Conservation (phyloP, 1,140 invertebrate genomes). For the Popillia japonica region DNA sequence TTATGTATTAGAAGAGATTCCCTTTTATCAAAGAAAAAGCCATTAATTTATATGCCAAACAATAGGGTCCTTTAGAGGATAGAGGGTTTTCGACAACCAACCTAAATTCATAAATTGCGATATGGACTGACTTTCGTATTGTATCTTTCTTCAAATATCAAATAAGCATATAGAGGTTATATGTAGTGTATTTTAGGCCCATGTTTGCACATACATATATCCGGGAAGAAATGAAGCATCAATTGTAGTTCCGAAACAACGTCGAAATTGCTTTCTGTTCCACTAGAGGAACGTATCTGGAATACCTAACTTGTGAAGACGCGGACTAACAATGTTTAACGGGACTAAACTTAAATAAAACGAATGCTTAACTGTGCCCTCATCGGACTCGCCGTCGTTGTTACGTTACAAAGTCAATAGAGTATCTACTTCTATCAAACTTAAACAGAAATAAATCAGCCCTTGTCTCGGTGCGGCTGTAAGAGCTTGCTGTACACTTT, state of each 20-base stretch:
- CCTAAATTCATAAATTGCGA: too few species aligned
- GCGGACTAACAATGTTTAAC: slow-evolving; percentile 30
- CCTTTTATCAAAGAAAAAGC: too few species aligned
- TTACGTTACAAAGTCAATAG: slow-evolving; percentile 51
- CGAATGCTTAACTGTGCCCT: slow-evolving; percentile 35
- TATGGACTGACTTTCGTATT: too few species aligned
- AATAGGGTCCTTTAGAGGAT: too few species aligned
- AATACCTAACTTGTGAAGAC: slow-evolving; percentile 23
- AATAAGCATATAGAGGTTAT: too few species aligned
- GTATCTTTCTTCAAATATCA: too few species aligned
- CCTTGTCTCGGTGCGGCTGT: slow-evolving; percentile 42
- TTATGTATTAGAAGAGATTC: too few species aligned
- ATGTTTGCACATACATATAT: too few species aligned
- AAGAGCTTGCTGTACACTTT: slow-evolving; percentile 24
- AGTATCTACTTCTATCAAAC: slow-evolving; percentile 49
- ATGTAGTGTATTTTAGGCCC: too few species aligned
- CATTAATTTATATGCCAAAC: too few species aligned
- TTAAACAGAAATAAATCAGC: slow-evolving; percentile 49
- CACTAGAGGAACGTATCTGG: background rate
- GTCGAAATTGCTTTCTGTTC: background rate
- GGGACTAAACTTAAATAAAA: slow-evolving; percentile 33
- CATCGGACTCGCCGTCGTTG: slow-evolving; percentile 40
- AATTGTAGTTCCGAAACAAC: background rate
- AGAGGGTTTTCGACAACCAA: too few species aligned
- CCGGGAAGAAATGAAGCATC: background rate